phyloP scores from a whole-genome alignment of 2,113 vertebrate species.

The Tretioscincus oriximinensis region DNA sequence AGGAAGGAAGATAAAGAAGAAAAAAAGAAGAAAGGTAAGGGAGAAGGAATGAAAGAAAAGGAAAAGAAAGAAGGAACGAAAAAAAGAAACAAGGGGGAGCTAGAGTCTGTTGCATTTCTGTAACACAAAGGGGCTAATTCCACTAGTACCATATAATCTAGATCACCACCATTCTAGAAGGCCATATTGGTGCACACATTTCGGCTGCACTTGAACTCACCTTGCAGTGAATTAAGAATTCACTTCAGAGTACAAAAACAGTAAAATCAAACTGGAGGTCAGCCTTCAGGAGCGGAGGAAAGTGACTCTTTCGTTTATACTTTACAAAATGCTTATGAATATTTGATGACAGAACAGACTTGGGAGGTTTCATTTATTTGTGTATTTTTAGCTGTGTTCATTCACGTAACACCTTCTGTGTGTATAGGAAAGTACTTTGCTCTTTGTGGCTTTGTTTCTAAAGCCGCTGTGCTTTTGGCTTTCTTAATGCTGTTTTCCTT shows the following conservation, averaged over 20 bases:
- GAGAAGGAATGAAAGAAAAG: slow-evolving; percentile 12
- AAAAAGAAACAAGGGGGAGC: slow-evolving; percentile 25
- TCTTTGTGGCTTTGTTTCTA: not conserved
- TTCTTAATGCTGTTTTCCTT: not conserved
- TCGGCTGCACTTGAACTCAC: slow-evolving; percentile 22
- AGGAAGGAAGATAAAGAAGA: not conserved
- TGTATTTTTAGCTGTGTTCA: slow-evolving; percentile 9
- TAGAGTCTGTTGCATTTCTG: too few relatives aligned
- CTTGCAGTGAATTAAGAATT: not conserved
- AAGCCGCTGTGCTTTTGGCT: fast-evolving
- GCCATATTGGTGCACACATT: not conserved
- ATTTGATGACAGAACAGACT: not conserved
- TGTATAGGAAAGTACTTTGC: not conserved
- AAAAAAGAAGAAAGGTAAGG: fast-evolving
- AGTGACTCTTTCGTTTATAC: not conserved
- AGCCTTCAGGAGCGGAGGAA: slow-evolving; percentile 9
- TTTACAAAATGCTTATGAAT: not conserved
- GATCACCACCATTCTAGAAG: too few relatives aligned
- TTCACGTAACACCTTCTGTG: not conserved
- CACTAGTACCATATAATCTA: too few relatives aligned
- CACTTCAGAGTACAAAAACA: not conserved
- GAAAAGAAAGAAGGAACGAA: not conserved
- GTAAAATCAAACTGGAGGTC: not conserved
- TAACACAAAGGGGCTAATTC: not conserved
- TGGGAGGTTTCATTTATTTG: not conserved